Evolutionary conservation across 1,140 invertebrate species (phyloP).

Genomic region (Drosophila sechellia): DNA sequence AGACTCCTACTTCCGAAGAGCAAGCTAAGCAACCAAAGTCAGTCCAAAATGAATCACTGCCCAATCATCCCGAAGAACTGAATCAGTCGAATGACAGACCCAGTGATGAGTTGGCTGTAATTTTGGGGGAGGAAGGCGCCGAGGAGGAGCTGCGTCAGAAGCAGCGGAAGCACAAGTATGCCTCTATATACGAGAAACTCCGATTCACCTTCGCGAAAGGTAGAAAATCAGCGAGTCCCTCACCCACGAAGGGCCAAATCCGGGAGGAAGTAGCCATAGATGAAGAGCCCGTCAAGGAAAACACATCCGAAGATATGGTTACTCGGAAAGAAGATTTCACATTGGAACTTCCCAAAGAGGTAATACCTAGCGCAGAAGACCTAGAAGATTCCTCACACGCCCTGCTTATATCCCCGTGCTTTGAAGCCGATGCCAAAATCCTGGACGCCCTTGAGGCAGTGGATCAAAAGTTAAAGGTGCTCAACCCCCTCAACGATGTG

Average conservation of each 20-base stretch:
- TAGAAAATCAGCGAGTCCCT: conserved; percentile 46
- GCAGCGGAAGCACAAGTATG: conserved; percentile 75
- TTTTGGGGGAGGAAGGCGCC: neutral
- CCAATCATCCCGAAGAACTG: neutral
- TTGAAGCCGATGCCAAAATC: conserved; percentile 69
- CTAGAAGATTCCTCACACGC: neutral
- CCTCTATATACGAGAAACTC: conserved; percentile 78
- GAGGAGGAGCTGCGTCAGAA: conserved; percentile 57
- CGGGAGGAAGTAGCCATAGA: conserved; percentile 3
- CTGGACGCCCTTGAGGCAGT: conserved; percentile 68
- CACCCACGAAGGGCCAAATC: conserved; percentile 27
- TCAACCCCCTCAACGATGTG: conserved; percentile 23
- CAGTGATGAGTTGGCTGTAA: neutral
- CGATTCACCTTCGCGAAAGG: conserved; percentile 63
- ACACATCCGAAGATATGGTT: neutral
- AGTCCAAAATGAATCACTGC: conserved; percentile 9
- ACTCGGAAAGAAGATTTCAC: neutral
- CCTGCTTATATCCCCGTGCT: conserved; percentile 33
- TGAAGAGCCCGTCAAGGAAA: neutral
- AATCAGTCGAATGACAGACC: conserved; percentile 19
- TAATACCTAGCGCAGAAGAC: neutral
- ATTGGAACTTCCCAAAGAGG: neutral
- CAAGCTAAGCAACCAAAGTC: conserved; percentile 32
- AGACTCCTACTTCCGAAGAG: conserved; percentile 11
- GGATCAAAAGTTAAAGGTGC: conserved; percentile 66